These are phyloP conservation scores for Pyrrhosoma nymphula DNA, from an alignment of 2,888 invertebrate genomes.

Conservation along the genomic window DNA sequence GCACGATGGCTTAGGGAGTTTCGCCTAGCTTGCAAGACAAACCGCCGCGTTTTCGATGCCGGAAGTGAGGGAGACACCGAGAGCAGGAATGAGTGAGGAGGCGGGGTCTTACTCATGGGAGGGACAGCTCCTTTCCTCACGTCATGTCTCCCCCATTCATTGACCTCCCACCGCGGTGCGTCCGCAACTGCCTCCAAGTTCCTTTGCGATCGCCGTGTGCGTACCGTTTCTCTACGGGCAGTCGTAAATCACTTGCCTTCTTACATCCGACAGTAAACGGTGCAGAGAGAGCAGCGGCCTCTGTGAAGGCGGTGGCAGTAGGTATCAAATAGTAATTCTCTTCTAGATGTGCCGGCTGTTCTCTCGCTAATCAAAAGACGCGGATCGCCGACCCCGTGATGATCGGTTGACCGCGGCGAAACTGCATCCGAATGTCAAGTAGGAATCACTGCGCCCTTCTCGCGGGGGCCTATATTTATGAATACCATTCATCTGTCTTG, in stretches of 20 bases:
- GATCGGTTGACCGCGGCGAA: slow-evolving; percentile 11
- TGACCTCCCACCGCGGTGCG: not conserved
- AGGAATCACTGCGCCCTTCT: not conserved
- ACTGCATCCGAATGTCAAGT: slow-evolving; percentile 4
- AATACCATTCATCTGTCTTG: not conserved
- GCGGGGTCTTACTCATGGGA: not conserved
- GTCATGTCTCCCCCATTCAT: not conserved
- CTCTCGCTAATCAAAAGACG: slow-evolving; percentile 1
- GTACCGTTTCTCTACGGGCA: not conserved
- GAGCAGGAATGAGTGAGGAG: too few relatives aligned
- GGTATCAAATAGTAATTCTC: not conserved
- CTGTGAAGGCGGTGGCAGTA: not conserved
- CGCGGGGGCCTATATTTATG: not conserved
- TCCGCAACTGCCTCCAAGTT: not conserved
- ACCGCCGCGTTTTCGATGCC: too few relatives aligned
- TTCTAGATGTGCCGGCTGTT: not conserved
- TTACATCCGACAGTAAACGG: not conserved
- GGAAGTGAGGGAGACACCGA: too few relatives aligned
- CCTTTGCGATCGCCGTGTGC: not conserved
- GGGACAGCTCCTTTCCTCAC: not conserved
- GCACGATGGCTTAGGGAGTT: too few relatives aligned
- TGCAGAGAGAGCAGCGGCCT: not conserved
- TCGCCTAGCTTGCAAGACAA: too few relatives aligned
- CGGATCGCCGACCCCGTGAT: not conserved
- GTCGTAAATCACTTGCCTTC: not conserved